Evolutionary conservation across 1,140 invertebrate species (phyloP).

Genomic region (Caenorhabditis inopinata): DNA sequence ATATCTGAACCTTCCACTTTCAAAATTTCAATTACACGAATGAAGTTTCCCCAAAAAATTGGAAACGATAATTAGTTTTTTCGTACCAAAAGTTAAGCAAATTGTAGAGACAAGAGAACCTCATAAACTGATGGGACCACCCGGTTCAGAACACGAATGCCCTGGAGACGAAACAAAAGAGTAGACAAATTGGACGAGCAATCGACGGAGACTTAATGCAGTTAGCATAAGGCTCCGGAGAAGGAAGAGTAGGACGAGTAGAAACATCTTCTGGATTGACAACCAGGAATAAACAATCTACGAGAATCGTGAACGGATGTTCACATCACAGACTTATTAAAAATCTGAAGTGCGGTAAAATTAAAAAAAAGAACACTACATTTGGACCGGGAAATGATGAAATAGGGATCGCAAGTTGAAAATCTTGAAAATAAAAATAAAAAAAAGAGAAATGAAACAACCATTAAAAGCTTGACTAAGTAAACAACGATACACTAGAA

Average conservation of each 20-base stretch:
- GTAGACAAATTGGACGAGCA: slow-evolving; percentile 32
- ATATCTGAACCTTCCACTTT: too few species aligned
- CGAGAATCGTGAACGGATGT: neutral
- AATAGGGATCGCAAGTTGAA: too few species aligned
- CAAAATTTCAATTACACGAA: too few species aligned
- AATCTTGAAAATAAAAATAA: too few species aligned
- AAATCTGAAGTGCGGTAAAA: neutral
- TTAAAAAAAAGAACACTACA: too few species aligned
- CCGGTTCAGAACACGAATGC: neutral
- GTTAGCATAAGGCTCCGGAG: slow-evolving; percentile 24
- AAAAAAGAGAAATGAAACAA: too few species aligned
- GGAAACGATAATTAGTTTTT: neutral
- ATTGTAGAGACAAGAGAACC: neutral
- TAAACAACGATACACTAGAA: too few species aligned
- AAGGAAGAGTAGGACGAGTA: neutral
- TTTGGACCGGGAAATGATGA: too few species aligned
- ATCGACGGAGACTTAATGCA: slow-evolving; percentile 32
- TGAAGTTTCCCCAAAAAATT: too few species aligned
- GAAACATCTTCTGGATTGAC: slow-evolving; percentile 28
- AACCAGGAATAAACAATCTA: slow-evolving; percentile 33
- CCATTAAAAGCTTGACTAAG: too few species aligned
- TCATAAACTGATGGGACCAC: slow-evolving; percentile 20
- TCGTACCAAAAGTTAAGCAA: slow-evolving; percentile 18
- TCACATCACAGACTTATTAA: slow-evolving; percentile 25
- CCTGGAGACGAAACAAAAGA: slow-evolving; percentile 28